Percentiles rank a stretch among this genome's conserved stretches.
These are phyloP conservation scores for Mustelus asterias DNA, from an alignment of 2,113 vertebrate genomes.

Conservation along the genomic window DNA sequence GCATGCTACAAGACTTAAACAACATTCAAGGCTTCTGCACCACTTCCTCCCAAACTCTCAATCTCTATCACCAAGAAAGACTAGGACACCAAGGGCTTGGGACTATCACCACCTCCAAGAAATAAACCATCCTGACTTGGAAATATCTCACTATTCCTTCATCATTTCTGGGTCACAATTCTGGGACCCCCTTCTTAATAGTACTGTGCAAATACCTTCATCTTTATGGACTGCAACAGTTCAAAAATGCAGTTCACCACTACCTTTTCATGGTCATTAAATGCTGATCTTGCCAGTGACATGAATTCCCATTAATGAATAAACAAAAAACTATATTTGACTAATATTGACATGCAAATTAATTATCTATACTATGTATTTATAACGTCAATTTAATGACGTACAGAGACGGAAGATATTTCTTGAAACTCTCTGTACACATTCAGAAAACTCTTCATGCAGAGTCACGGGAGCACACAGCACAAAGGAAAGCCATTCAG, in stretches of 20 bases:
- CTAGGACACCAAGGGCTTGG: no score
- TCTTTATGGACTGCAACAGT: background rate
- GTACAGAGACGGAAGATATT: background rate
- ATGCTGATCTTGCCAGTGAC: background rate
- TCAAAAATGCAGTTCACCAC: background rate
- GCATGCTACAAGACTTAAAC: no score
- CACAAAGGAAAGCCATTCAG: background rate
- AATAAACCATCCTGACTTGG: no score
- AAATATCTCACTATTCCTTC: no score
- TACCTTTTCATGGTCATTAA: background rate
- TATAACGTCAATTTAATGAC: background rate
- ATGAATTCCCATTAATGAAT: background rate
- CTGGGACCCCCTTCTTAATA: no score
- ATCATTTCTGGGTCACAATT: no score
- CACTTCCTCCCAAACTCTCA: no score
- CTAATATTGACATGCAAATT: background rate
- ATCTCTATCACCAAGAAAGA: no score
- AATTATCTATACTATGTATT: background rate
- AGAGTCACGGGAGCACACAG: background rate
- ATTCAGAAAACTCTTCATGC: background rate
- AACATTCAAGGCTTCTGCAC: no score
- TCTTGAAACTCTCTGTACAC: background rate
- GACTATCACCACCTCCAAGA: no score
- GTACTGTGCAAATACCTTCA: background rate
- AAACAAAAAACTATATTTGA: background rate